Percentiles rank a stretch among this genome's conserved stretches.
These are phyloP conservation scores for Macrophya annulata DNA, from an alignment of 2,888 invertebrate genomes.

Conservation along the genomic window DNA sequence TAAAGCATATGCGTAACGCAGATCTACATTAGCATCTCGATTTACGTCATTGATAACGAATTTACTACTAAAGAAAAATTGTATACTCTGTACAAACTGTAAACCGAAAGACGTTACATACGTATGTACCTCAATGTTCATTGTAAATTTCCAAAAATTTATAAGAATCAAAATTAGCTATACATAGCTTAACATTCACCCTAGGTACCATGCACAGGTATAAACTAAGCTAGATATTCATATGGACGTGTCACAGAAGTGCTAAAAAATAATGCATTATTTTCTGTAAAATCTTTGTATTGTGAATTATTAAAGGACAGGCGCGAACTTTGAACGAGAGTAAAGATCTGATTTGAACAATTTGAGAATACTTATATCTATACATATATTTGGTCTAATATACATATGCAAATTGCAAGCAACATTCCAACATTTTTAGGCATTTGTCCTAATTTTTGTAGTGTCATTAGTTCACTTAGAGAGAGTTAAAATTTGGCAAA, in stretches of 20 bases:
- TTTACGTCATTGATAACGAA: conserved; percentile 35
- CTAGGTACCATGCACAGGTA: background rate
- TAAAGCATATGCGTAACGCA: background rate
- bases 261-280: background rate
- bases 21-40: background rate
- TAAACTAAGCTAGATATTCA: background rate
- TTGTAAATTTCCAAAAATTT: background rate
- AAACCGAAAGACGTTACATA: background rate
- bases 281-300: background rate
- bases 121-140: background rate
- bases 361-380: background rate
- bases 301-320: background rate
- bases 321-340: background rate
- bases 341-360: background rate
- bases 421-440: background rate
- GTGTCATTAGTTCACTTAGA: background rate
- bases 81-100: background rate
- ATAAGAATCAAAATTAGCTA: background rate
- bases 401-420: background rate
- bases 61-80: background rate
- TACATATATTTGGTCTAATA: background rate
- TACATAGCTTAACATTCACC: background rate
- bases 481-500: background rate
- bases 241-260: background rate
- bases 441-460: background rate